A percentile compares a stretch with the other conserved stretches of the same genome.
Evolutionary conservation across 1,140 invertebrate genomes (phyloP).

Genomic region (Thaumatotibia leucotreta): DNA sequence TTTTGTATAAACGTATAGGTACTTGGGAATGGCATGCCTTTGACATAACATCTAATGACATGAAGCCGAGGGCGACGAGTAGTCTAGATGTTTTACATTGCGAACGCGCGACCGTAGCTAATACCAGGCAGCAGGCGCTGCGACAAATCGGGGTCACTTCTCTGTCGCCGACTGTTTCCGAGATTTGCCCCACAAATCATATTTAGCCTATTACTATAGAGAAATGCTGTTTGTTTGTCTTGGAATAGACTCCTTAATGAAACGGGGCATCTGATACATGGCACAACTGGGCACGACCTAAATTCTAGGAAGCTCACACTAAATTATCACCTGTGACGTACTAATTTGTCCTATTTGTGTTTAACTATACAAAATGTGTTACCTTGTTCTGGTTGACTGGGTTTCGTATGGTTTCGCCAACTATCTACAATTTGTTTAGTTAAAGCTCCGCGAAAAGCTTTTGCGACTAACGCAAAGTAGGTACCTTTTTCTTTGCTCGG

Average conservation of each 20-base stretch:
- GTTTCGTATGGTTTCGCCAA: background rate
- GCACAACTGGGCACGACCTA: slow-evolving; percentile 21
- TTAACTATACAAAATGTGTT: background rate
- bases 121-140: slow-evolving; percentile 13
- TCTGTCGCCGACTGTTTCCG: slow-evolving; percentile 24
- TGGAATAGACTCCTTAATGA: slow-evolving; percentile 28
- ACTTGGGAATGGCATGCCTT: background rate
- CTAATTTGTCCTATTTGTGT: slow-evolving; percentile 1
- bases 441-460: background rate
- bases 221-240: slow-evolving; percentile 42
- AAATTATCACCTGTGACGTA: slow-evolving; percentile 7
- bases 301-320: slow-evolving; percentile 3
- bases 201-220: slow-evolving; percentile 39
- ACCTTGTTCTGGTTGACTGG: background rate
- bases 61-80: background rate
- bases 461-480: background rate
- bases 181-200: slow-evolving; percentile 51
- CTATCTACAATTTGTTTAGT: background rate
- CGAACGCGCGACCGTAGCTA: background rate
- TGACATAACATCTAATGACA: background rate
- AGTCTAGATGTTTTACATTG: background rate
- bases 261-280: slow-evolving; percentile 22
- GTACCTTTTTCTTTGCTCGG: no score
- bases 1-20: no score
- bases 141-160: slow-evolving; percentile 37